Evolutionary conservation across 2,113 vertebrate genomes (phyloP).

Genomic region (Rhinichthys klamathensis): DNA sequence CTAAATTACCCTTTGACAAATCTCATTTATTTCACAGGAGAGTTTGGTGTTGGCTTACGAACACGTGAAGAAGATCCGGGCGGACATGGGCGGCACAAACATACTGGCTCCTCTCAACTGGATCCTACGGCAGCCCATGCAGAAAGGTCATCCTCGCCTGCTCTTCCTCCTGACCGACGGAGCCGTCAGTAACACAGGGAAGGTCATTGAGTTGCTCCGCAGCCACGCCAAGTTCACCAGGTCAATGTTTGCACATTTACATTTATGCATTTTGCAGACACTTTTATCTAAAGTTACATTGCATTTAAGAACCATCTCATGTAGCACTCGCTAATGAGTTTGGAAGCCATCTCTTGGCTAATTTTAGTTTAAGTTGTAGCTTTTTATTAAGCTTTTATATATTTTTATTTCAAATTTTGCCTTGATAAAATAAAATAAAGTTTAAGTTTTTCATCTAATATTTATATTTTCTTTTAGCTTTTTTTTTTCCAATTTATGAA

Average conservation of each 20-base stretch:
- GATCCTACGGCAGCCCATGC: constrained; percentile 85
- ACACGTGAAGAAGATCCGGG: constrained; percentile 80
- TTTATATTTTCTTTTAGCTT: background rate
- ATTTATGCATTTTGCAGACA: background rate
- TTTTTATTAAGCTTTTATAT: too few species aligned
- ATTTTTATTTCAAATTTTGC: too few species aligned
- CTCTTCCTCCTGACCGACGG: constrained; percentile 88
- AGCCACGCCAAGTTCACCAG: constrained; percentile 85
- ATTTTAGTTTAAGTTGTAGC: background rate
- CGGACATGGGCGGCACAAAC: constrained; percentile 91
- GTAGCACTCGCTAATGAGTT: background rate
- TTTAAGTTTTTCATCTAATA: background rate
- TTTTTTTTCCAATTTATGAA: background rate
- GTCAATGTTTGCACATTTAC: constrained; percentile 61
- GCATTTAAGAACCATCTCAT: background rate
- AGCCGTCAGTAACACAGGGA: constrained; percentile 82
- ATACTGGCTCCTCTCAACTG: constrained; percentile 86
- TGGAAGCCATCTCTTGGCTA: background rate
- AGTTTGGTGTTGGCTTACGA: constrained; percentile 83
- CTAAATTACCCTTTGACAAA: background rate
- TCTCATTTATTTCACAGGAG: constrained; percentile 73
- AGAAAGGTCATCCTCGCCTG: constrained; percentile 85
- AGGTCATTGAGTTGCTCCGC: constrained; percentile 87
- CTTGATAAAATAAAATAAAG: too few species aligned
- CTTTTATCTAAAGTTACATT: background rate